phyloP scores from a whole-genome alignment of 2,888 invertebrate species.

The Gandaritis pyraliata region DNA sequence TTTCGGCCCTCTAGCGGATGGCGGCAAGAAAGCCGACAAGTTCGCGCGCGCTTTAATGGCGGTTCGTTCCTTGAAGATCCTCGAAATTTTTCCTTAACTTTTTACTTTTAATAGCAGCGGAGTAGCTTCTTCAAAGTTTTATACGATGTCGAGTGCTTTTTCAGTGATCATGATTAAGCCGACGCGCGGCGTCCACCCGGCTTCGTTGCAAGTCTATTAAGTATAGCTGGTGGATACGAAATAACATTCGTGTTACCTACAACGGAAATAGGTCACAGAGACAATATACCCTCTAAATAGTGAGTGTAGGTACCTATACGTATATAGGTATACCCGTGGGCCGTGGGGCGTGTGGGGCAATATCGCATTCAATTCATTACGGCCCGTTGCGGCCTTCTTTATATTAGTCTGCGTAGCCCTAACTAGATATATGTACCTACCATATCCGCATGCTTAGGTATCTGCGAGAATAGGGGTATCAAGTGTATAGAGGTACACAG shows the following conservation, averaged over 20 bases:
- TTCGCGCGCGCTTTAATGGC: constrained; percentile 43
- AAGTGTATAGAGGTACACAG: not conserved
- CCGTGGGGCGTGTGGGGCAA: constrained; percentile 50
- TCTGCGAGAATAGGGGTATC: not conserved
- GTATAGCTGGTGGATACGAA: constrained; percentile 22
- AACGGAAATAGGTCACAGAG: constrained; percentile 73
- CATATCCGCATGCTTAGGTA: constrained; percentile 8
- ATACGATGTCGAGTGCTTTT: constrained; percentile 20
- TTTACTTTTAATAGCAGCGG: constrained; percentile 16
- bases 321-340: constrained; percentile 30
- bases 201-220: constrained; percentile 17
- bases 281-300: constrained; percentile 68
- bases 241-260: constrained; percentile 41
- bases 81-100: constrained; percentile 21
- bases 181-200: constrained; percentile 19
- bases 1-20: constrained; percentile 21
- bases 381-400: constrained; percentile 54
- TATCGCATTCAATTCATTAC: constrained; percentile 64
- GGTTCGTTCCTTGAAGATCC: constrained; percentile 34
- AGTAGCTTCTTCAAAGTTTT: constrained; percentile 41
- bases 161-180: constrained; percentile 20
- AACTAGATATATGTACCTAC: constrained; percentile 41
- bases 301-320: constrained; percentile 30
- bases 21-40: constrained; percentile 34
- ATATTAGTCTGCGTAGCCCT: constrained; percentile 51